A percentile compares a stretch with the other conserved stretches of the same genome.
These are phyloP conservation scores for Anas acuta DNA, from an alignment of 2,797 vertebrate species.

Conservation along the genomic window DNA sequence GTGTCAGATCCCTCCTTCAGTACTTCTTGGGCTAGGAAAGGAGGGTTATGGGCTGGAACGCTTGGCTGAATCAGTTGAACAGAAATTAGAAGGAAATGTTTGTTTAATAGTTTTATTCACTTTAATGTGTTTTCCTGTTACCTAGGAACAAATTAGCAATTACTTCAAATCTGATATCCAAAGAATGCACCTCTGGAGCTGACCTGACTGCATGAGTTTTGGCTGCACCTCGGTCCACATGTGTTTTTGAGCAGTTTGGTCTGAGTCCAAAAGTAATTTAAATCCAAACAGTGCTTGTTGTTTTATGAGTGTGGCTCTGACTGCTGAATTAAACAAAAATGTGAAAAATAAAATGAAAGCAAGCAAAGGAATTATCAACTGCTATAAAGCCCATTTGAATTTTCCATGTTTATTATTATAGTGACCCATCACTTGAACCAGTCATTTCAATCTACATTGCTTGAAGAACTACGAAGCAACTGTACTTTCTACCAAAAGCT, in stretches of 20 bases:
- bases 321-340: background rate
- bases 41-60: background rate
- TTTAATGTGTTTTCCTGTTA: conserved; percentile 18
- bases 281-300: background rate
- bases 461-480: background rate
- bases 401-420: background rate
- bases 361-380: background rate
- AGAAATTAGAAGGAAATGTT: conserved; percentile 10
- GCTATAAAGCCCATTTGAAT: background rate
- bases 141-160: conserved; percentile 22
- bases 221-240: background rate
- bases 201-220: background rate
- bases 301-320: background rate
- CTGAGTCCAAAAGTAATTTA: background rate
- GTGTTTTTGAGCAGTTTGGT: background rate
- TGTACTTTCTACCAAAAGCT: background rate
- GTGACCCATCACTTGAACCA: background rate
- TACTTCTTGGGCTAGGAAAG: background rate
- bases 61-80: background rate
- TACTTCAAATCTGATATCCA: conserved; percentile 11
- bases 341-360: background rate
- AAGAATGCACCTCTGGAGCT: conserved; percentile 23
- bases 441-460: background rate
- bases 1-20: background rate
- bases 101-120: background rate